A percentile compares a stretch with the other conserved stretches of the same genome.
Evolutionary conservation across 2,797 vertebrate species (phyloP).

Genomic region (Channallabes apus): DNA sequence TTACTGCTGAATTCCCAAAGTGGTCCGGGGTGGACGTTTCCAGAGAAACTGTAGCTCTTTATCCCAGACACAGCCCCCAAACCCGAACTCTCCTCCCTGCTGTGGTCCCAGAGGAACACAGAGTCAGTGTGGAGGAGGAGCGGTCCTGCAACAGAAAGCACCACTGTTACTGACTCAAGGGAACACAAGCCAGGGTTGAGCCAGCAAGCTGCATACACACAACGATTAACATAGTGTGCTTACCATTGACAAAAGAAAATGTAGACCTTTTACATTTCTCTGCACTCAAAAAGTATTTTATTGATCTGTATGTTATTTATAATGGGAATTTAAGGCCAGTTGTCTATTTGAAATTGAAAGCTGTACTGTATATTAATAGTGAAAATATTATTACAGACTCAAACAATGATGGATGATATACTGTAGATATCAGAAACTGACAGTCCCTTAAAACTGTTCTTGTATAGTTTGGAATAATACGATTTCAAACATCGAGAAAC

Average conservation of each 20-base stretch:
- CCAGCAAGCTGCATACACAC: not conserved
- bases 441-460: not conserved
- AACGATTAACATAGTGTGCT: not conserved
- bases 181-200: slow-evolving; percentile 22
- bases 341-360: not conserved
- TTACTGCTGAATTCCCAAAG: slow-evolving; percentile 15
- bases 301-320: not conserved
- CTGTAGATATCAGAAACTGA: too few relatives aligned
- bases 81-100: slow-evolving; percentile 22
- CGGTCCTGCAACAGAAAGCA: slow-evolving; percentile 24
- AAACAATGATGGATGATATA: not conserved
- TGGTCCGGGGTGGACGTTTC: slow-evolving; percentile 4
- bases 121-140: slow-evolving; percentile 21
- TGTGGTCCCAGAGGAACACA: slow-evolving; percentile 22
- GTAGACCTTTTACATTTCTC: too few relatives aligned
- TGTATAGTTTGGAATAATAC: not conserved
- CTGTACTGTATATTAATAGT: not conserved
- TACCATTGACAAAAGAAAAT: not conserved
- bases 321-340: not conserved
- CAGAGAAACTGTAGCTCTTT: slow-evolving; percentile 70
- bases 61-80: slow-evolving; percentile 59
- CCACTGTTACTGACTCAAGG: slow-evolving; percentile 38
- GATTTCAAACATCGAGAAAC: not conserved
- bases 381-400: not conserved
- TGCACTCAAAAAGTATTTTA: not conserved